These are phyloP conservation scores for Nilaparvata lugens DNA, from an alignment of 1,140 invertebrate species.

Conservation along the genomic window DNA sequence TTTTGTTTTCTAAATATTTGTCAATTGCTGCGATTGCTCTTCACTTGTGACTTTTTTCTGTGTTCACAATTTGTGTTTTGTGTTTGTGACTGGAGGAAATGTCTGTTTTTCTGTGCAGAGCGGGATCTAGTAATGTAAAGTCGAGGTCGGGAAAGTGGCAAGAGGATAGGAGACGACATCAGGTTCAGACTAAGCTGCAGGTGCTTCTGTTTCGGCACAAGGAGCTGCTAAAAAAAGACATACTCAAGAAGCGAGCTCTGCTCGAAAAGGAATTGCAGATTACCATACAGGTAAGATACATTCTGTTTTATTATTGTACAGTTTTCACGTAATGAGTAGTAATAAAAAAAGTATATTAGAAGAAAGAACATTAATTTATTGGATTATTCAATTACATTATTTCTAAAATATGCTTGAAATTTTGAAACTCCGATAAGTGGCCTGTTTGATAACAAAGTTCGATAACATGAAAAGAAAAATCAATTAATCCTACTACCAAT, in stretches of 20 bases:
- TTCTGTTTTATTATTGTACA: not conserved
- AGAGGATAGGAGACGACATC: conserved; percentile 42
- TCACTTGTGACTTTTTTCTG: not conserved
- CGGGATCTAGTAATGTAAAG: conserved; percentile 10
- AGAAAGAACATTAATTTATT: too few relatives aligned
- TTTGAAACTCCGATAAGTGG: too few relatives aligned
- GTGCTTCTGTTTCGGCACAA: conserved; percentile 73
- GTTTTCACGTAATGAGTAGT: too few relatives aligned
- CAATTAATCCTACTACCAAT: too few relatives aligned
- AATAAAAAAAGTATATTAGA: too few relatives aligned
- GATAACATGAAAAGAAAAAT: too few relatives aligned
- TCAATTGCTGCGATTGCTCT: not conserved
- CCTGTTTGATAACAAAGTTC: too few relatives aligned
- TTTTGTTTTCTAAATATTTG: too few relatives aligned
- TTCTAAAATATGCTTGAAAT: too few relatives aligned
- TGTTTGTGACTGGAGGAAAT: not conserved
- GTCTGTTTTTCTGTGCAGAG: conserved; percentile 5
- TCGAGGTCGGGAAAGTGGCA: conserved; percentile 29
- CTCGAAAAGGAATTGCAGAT: conserved; percentile 85
- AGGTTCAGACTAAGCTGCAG: conserved; percentile 45
- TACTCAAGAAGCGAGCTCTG: conserved; percentile 78
- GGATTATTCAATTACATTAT: too few relatives aligned
- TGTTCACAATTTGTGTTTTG: not conserved
- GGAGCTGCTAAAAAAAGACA: conserved; percentile 87
- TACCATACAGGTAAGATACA: conserved; percentile 64